Evolutionary conservation across 2,797 vertebrate species (phyloP).

Genomic region (Hydrophis major): DNA sequence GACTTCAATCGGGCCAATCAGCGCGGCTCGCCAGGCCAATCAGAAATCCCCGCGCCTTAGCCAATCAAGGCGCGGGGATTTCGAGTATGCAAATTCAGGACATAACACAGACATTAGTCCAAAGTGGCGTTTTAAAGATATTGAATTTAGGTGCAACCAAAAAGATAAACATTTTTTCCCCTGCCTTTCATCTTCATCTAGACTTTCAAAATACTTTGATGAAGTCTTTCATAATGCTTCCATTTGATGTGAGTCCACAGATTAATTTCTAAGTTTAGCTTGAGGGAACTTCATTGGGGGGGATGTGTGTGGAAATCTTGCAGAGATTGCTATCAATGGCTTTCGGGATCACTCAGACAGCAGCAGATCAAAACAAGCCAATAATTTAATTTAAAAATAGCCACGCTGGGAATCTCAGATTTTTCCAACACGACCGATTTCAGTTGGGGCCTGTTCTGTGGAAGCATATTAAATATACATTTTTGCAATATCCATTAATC

Average conservation of each 20-base stretch:
- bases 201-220: not conserved
- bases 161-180: not conserved
- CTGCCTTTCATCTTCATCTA: not conserved
- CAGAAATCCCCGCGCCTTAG: too few relatives aligned
- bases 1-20: too few relatives aligned
- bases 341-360: not conserved
- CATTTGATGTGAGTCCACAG: not conserved
- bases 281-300: not conserved
- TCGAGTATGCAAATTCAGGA: too few relatives aligned
- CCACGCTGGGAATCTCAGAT: not conserved
- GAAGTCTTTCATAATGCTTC: not conserved
- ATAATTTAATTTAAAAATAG: not conserved
- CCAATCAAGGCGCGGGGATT: too few relatives aligned
- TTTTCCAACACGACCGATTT: not conserved
- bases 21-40: too few relatives aligned
- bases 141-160: not conserved
- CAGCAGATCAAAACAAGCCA: not conserved
- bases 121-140: not conserved
- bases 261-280: not conserved
- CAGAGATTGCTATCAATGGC: too few relatives aligned
- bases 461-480: conserved; percentile 48
- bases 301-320: not conserved
- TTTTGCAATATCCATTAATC: conserved; percentile 56
- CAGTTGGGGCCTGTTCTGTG: not conserved
- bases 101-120: too few relatives aligned